phyloP scores from a whole-genome alignment of 2,113 vertebrate species.

The Oryzias celebensis region DNA sequence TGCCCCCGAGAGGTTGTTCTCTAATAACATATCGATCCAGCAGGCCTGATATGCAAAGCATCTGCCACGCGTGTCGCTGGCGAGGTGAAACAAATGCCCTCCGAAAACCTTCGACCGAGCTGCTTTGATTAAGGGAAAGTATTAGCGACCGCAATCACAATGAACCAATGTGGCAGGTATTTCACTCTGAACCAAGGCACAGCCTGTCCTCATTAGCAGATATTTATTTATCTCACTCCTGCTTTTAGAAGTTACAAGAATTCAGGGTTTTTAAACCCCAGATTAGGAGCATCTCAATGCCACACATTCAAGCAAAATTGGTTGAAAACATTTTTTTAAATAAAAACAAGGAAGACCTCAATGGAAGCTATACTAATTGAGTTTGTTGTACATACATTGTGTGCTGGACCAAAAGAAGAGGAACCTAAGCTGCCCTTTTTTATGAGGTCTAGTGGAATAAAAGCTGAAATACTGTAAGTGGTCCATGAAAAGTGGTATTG shows the following conservation, averaged over 20 bases:
- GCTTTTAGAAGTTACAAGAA: constrained; percentile 34
- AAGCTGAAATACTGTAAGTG: constrained; percentile 46
- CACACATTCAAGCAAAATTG: too few relatives aligned
- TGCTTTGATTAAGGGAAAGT: constrained; percentile 71
- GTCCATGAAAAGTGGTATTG: constrained; percentile 68
- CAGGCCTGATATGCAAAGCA: constrained; percentile 86
- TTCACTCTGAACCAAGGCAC: constrained; percentile 37
- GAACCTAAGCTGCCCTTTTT: neutral
- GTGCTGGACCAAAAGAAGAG: too few relatives aligned
- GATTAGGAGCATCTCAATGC: too few relatives aligned
- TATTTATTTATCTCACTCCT: constrained; percentile 31
- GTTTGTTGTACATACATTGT: too few relatives aligned
- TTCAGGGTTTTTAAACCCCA: neutral
- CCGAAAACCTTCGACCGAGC: constrained; percentile 71
- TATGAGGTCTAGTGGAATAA: constrained; percentile 24
- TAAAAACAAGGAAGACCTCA: too few relatives aligned
- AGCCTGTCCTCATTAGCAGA: constrained; percentile 52
- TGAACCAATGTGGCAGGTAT: constrained; percentile 42
- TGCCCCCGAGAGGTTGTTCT: constrained; percentile 84
- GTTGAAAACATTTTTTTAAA: too few relatives aligned
- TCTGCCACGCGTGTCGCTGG: constrained; percentile 77
- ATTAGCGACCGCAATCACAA: constrained; percentile 64
- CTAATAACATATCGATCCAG: constrained; percentile 93
- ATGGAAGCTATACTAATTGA: too few relatives aligned
- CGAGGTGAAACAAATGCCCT: constrained; percentile 78